Evolutionary conservation across 2,888 invertebrate species (phyloP), one percentile per base, ranked within the genome.

Genomic region (Apeira syringaria): DNA sequence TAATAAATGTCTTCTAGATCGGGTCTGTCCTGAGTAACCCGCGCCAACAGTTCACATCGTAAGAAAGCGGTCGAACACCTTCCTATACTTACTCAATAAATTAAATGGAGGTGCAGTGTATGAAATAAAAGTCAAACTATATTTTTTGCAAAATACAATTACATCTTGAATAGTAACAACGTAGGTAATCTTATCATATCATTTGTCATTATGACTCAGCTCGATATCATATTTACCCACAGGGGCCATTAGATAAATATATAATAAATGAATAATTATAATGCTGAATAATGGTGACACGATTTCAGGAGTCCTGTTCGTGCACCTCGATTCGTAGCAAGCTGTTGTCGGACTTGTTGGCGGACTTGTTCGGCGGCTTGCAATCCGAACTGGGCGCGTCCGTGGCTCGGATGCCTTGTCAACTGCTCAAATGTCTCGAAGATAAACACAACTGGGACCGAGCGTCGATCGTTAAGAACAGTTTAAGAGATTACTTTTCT

Each of bases 391-490:
- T 88, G 26, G 61, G 64, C 0, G 65, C 46, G 1, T 49, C 66
- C 0, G 72, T 72, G 0, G 31, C 57, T 0, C 47, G 67, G 27
- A 87, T 89, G 87, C 83, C 89, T 0, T 89, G 89, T 48, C 75
- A 82, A 38, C 51, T 87, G 33, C 61, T 89, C 1, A 86, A 86
- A 53, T 89, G 89, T 30, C 68, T 89, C 4, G 86, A 88, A 24
- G 88, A 88, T 39, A 69, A 64, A 25, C 86, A 88, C 43, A 84
- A 77, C 42, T 89, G 88, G 89, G 86, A 87, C 25, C 66, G 70
- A 10, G 39, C 74, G 2, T 75, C 70, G 32, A 42, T 64, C 1
- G 61, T 75, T n/a, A 88, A 84, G 50, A 69, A 66, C 0, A 80
- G 76, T 50, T 60, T 89, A 18, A 64, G 67, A 7, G 70, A 61